Percentiles rank a stretch among this genome's conserved stretches.
phyloP scores from a whole-genome alignment of 1,140 invertebrate species.

The Cotesia glomerata region DNA sequence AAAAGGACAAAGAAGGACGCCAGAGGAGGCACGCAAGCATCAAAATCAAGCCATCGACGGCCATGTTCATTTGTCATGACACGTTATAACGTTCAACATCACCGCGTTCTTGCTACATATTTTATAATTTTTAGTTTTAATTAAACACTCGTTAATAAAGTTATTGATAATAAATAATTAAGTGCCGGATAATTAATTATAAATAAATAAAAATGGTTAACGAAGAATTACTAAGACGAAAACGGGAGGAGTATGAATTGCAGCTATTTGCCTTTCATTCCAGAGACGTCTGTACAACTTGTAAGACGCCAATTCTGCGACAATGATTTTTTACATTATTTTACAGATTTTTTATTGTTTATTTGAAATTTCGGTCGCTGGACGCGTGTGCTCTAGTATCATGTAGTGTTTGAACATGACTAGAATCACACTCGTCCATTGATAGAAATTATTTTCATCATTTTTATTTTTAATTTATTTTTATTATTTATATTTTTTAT shows the following conservation, averaged over 20 bases:
- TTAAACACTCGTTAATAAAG: background rate
- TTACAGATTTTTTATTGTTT: constrained; percentile 19
- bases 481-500: background rate
- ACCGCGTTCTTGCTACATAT: background rate
- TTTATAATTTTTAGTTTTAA: background rate
- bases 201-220: constrained; percentile 33
- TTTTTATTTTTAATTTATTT: background rate
- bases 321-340: background rate
- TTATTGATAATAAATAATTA: background rate
- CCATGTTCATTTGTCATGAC: constrained; percentile 30
- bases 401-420: constrained; percentile 55
- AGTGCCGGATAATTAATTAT: background rate
- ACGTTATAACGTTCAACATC: constrained; percentile 14
- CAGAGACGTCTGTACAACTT: constrained; percentile 44
- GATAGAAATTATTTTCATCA: constrained; percentile 44
- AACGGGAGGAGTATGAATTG: constrained; percentile 56
- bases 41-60: background rate
- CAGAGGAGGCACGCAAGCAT: constrained; percentile 8
- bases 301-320: constrained; percentile 47
- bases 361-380: constrained; percentile 40
- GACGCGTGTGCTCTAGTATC: constrained; percentile 56
- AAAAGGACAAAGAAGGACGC: constrained; percentile 31
- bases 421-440: constrained; percentile 60
- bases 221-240: constrained; percentile 40
- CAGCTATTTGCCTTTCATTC: constrained; percentile 55